Conservation (phyloP, 2,888 invertebrate species). For the Leptinotarsa rubiginosa region DNA sequence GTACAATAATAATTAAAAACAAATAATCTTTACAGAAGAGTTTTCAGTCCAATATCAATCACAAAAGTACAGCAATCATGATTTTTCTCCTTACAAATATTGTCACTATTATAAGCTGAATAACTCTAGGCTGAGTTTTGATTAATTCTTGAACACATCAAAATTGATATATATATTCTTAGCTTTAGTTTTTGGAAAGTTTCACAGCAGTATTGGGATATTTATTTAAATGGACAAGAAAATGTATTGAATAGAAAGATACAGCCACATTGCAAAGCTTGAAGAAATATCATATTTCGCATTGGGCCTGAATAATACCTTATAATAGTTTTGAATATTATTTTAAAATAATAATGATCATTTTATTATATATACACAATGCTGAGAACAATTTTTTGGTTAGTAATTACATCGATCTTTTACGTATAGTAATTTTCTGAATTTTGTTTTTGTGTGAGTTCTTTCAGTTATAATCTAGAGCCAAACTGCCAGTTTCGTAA, state of each 20-base stretch:
- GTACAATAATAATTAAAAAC: conserved; percentile 45
- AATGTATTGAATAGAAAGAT: not conserved
- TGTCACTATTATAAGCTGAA: conserved; percentile 36
- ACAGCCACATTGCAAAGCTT: conserved; percentile 6
- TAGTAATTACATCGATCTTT: conserved; percentile 18
- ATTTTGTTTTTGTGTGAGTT: conserved; percentile 5
- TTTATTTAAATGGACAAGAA: not conserved
- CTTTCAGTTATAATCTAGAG: not conserved
- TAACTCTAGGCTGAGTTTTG: conserved; percentile 15
- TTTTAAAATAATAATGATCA: not conserved
- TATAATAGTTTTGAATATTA: not conserved
- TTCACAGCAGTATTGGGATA: conserved; percentile 13
- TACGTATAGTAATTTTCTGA: conserved; percentile 9
- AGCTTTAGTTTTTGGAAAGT: conserved; percentile 18
- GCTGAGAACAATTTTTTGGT: conserved; percentile 21
- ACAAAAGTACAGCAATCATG: conserved; percentile 39
- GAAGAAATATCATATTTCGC: not conserved
- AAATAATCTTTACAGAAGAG: conserved; percentile 45
- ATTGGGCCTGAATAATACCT: conserved; percentile 9
- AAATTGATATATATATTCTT: conserved; percentile 27
- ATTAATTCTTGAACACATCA: conserved; percentile 27
- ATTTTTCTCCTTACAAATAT: conserved; percentile 30
- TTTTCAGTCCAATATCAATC: conserved; percentile 48
- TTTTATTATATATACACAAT: conserved; percentile 23
- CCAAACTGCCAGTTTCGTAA: too few relatives aligned